phyloP scores from a whole-genome alignment of 2,113 vertebrate species.

The Bombycilla garrulus region DNA sequence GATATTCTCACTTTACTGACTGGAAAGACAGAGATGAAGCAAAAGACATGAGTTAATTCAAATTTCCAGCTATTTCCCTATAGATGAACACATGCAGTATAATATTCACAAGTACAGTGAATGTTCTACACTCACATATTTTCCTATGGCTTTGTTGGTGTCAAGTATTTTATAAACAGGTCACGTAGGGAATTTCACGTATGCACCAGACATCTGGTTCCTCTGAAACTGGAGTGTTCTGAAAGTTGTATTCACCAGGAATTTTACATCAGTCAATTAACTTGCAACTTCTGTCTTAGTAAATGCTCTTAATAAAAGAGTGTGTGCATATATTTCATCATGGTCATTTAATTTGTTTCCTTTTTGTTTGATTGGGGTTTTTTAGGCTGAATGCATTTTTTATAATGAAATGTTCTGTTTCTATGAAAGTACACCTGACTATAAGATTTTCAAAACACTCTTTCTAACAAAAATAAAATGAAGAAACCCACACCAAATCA shows the following conservation, averaged over 20 bases:
- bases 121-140: not conserved
- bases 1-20: not conserved
- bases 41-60: not conserved
- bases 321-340: not conserved
- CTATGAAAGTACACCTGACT: not conserved
- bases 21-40: not conserved
- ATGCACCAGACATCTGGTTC: conserved; percentile 11
- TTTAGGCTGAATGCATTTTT: not conserved
- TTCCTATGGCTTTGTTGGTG: not conserved
- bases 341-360: not conserved
- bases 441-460: not conserved
- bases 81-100: not conserved
- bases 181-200: not conserved
- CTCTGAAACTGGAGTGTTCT: not conserved
- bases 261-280: conserved; percentile 8
- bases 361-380: not conserved
- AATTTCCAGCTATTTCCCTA: not conserved
- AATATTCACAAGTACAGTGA: not conserved
- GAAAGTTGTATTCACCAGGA: not conserved
- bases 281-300: not conserved
- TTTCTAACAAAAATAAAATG: not conserved
- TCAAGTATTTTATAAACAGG: not conserved
- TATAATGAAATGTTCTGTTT: not conserved
- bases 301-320: not conserved
- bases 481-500: not conserved